phyloP scores from a whole-genome alignment of 1,140 invertebrate genomes.

The Sinonovacula constricta region DNA sequence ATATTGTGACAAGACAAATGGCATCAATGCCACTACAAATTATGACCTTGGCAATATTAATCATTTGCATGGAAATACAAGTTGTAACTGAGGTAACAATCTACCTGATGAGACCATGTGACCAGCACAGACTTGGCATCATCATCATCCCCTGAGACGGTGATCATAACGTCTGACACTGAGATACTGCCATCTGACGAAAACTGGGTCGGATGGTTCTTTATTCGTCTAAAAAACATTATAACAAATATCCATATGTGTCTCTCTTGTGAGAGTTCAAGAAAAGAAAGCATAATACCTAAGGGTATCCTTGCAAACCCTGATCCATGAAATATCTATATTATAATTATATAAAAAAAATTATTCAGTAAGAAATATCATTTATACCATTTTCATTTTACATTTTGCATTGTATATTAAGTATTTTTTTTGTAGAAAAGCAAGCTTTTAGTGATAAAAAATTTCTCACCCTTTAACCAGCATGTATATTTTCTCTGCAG shows the following conservation, averaged over 20 bases:
- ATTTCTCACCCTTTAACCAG: constrained; percentile 77
- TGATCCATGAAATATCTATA: too few relatives aligned
- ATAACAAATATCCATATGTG: too few relatives aligned
- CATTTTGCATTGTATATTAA: too few relatives aligned
- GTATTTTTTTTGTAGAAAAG: too few relatives aligned
- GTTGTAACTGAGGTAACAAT: background rate
- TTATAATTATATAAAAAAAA: too few relatives aligned
- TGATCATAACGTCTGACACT: constrained; percentile 90
- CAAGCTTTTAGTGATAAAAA: too few relatives aligned
- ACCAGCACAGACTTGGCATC: constrained; percentile 92
- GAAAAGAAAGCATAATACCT: too few relatives aligned
- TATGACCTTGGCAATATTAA: background rate
- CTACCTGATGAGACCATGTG: constrained; percentile 95
- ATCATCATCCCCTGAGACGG: constrained; percentile 86
- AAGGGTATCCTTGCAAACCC: too few relatives aligned
- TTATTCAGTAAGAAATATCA: too few relatives aligned
- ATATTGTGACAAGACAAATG: background rate
- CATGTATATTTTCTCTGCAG: constrained; percentile 88
- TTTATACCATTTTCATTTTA: too few relatives aligned
- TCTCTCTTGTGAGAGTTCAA: too few relatives aligned
- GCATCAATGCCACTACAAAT: background rate
- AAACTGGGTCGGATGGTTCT: constrained; percentile 87
- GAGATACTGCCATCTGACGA: constrained; percentile 89
- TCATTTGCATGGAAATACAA: background rate
- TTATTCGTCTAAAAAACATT: constrained; percentile 80